phyloP scores from a whole-genome alignment of 2,888 invertebrate genomes.

The Rhimphoctona megacephalus region DNA sequence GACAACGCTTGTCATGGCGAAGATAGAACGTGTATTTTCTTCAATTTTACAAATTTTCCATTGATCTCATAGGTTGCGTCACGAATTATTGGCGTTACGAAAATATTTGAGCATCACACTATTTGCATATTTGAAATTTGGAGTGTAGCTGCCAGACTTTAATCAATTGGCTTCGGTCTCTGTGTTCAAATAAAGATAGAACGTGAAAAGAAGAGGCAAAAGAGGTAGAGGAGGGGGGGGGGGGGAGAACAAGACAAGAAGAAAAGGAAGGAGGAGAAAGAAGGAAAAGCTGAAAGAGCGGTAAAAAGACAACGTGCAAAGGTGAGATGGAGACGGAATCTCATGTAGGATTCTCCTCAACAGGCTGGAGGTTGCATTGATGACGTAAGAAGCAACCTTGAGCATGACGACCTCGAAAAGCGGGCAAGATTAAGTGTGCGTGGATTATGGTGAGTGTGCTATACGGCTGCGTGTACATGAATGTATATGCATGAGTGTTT shows the following conservation, averaged over 20 bases:
- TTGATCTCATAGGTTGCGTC: not conserved
- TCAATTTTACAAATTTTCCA: not conserved
- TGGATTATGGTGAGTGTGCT: not conserved
- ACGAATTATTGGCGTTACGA: not conserved
- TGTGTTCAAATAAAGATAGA: conserved; percentile 36
- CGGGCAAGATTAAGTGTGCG: conserved; percentile 72
- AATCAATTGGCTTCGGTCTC: conserved; percentile 5
- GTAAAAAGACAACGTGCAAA: conserved; percentile 48
- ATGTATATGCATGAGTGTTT: not conserved
- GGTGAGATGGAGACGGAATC: conserved; percentile 65
- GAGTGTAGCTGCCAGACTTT: conserved; percentile 15
- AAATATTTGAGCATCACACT: conserved; percentile 19
- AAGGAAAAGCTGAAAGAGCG: not conserved
- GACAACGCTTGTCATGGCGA: not conserved
- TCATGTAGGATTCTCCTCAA: conserved; percentile 47
- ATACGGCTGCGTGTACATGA: not conserved
- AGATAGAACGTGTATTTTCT: not conserved
- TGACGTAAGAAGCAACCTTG: conserved; percentile 83
- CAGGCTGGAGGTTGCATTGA: conserved; percentile 45
- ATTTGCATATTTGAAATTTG: conserved; percentile 9
- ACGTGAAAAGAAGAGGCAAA: not conserved
- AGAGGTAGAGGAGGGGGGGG: conserved; percentile 4
- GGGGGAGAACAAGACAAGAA: conserved; percentile 42
- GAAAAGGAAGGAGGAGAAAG: conserved; percentile 67
- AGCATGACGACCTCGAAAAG: conserved; percentile 82